Percentiles rank a stretch among this genome's conserved stretches.
Evolutionary conservation across 1,140 invertebrate genomes (phyloP).

Genomic region (Drosophila sproati): DNA sequence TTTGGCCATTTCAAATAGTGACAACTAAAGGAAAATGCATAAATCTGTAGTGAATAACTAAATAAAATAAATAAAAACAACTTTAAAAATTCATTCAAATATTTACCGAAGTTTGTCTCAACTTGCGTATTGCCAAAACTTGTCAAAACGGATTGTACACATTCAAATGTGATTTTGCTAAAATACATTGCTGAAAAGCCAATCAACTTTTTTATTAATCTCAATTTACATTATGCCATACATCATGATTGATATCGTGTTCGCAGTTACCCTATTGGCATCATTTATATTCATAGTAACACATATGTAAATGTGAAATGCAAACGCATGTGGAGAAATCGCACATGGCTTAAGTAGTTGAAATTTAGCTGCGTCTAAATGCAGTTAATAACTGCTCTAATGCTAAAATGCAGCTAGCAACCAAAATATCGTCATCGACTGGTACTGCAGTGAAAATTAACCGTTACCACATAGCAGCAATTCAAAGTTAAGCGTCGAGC

Average conservation of each 20-base stretch:
- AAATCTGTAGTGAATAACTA: not conserved
- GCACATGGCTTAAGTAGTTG: slow-evolving; percentile 70
- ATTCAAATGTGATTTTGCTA: not conserved
- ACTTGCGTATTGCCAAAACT: slow-evolving; percentile 10
- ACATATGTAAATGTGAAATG: not conserved
- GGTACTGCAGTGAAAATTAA: slow-evolving; percentile 73
- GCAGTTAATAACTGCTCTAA: slow-evolving; percentile 65
- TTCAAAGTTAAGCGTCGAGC: slow-evolving; percentile 72
- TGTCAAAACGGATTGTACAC: not conserved
- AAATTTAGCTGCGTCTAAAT: slow-evolving; percentile 62
- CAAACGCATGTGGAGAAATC: slow-evolving; percentile 16
- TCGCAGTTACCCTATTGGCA: slow-evolving; percentile 37
- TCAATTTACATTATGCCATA: slow-evolving; percentile 17
- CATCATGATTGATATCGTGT: slow-evolving; percentile 63
- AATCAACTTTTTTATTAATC: slow-evolving; percentile 31
- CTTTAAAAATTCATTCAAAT: not conserved
- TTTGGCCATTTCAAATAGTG: too few relatives aligned
- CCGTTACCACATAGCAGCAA: slow-evolving; percentile 78
- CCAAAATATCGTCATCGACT: slow-evolving; percentile 18
- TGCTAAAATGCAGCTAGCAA: slow-evolving; percentile 34
- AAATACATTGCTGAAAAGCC: not conserved
- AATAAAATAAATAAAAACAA: not conserved
- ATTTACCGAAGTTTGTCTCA: not conserved
- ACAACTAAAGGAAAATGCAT: too few relatives aligned
- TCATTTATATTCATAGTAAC: slow-evolving; percentile 24